These are phyloP conservation scores for Passerculus sandwichensis DNA, from an alignment of 2,797 vertebrate species.

Conservation along the genomic window DNA sequence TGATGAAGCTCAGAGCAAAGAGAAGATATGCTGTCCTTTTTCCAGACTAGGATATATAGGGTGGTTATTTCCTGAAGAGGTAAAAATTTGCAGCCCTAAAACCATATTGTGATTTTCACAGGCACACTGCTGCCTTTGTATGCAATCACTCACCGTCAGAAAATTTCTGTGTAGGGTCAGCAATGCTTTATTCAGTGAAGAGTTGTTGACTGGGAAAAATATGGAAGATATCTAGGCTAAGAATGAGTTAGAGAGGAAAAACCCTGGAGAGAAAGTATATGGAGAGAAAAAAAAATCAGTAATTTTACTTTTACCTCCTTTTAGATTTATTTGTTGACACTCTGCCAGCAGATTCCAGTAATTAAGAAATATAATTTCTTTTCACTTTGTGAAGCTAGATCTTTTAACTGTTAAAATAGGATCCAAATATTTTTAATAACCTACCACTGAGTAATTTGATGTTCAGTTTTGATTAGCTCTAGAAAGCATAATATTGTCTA, in stretches of 20 bases:
- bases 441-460: conserved; percentile 10
- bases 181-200: neutral
- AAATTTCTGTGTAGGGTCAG: neutral
- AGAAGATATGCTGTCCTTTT: neutral
- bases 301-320: neutral
- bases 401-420: neutral
- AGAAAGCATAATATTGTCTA: conserved; percentile 62
- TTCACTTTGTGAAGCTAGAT: neutral
- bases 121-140: neutral
- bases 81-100: neutral
- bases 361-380: neutral
- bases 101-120: neutral
- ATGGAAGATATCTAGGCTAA: neutral
- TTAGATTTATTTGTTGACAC: neutral
- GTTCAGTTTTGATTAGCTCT: conserved; percentile 56
- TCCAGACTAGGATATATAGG: too few species aligned
- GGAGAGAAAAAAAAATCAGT: neutral
- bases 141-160: neutral
- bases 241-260: neutral
- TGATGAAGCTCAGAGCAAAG: neutral
- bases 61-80: neutral
- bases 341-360: neutral
- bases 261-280: neutral
- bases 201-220: neutral
- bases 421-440: conserved; percentile 14